Evolutionary conservation across 1,140 invertebrate genomes (phyloP), one percentile per base, ranked within the genome.

Genomic region (Zaprionus kolodkinae): DNA sequence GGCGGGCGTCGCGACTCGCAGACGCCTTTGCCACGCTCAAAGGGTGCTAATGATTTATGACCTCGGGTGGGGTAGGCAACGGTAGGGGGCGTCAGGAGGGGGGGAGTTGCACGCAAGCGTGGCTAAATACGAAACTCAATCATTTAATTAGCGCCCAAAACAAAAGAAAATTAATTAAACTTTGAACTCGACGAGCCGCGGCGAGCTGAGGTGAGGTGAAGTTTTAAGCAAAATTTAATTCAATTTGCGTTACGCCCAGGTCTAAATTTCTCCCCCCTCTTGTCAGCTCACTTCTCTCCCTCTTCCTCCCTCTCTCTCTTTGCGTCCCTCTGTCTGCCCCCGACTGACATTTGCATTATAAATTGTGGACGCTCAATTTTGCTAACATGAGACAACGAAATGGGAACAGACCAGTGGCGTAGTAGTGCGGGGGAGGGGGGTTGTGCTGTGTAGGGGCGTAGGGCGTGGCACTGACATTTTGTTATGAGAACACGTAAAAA

Each of bases 131-230:
- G 80, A 72, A 88, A 87, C 87, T 87, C 84, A 87, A 87, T 87
- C 84, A 87, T 87, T 87, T 88, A 87, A 87, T 87, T 87, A 87
- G 80, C 70, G 84, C 80, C 67, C 21, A 21, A 86, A 84, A 87
- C 84, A 88, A 87, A 87, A 84, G 84, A 84, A 87, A 88, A 80
- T 87, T 87, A 87, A 87, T 87, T 87, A 88, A 80, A 87, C 84
- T 84, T 78, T 83, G 85, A 88, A 84, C 83, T 82, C 65, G 40
- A 15, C 40, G 40, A 9, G n/a, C 33, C 33, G 7, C 6, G 68
- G 7, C 10, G 50, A 66, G 79, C 43, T 74, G 76, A 35, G 68
- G 7, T 12, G 50, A 66, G 79, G 43, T 74, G 76, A 87, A 84
- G 61, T 82, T 77, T 81, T 50, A 72, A 55, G 73, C 30, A 74